Evolutionary conservation across 2,888 invertebrate species (phyloP), one percentile per base, ranked within the genome.

Genomic region (Elegia similella): DNA sequence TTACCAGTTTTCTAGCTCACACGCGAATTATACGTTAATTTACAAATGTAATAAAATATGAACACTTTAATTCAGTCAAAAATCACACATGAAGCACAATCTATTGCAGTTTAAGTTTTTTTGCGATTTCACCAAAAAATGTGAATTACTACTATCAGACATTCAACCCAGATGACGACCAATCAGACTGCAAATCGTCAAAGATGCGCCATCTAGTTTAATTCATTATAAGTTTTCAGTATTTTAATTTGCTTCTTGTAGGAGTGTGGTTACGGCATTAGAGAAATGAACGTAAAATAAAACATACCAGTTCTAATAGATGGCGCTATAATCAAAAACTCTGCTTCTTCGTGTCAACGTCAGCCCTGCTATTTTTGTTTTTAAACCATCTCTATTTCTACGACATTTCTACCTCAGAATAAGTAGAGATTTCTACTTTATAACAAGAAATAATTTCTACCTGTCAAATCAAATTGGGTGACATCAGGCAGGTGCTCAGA

Each of bases 121-220:
- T 75, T 66, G 59, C 68, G 70, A 73, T 70, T 76, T 76, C 69
- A 57, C 65, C 62, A 72, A 80, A 82, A 79, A 71, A 64, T 63
- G 66, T 68, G 66, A 75, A 74, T 73, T 72, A 74, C 69, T 74
- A 76, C 78, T 82, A 86, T 83, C 86, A 84, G 86, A 74, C 83
- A 84, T 85, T 84, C 84, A 85, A 82, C 81, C 70, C 80, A 75
- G 68, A 75, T 65, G 76, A 67, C 73, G 63, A 73, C 66, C 71
- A 69, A 69, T 70, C 62, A 59, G 64, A 68, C 62, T 59, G 53
- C 32, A 53, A 52, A 42, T 52, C 59, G 55, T 64, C 64, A 42
- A 57, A 42, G 55, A 34, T 48, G 60, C 78, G 84, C 82, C 85
- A 82, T 82, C 86, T 87, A 61, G 62, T 64, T 65, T 50, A 52